Percentiles rank a stretch among this genome's conserved stretches.
Evolutionary conservation across 2,797 vertebrate species (phyloP).

Genomic region (Aeoliscus strigatus): DNA sequence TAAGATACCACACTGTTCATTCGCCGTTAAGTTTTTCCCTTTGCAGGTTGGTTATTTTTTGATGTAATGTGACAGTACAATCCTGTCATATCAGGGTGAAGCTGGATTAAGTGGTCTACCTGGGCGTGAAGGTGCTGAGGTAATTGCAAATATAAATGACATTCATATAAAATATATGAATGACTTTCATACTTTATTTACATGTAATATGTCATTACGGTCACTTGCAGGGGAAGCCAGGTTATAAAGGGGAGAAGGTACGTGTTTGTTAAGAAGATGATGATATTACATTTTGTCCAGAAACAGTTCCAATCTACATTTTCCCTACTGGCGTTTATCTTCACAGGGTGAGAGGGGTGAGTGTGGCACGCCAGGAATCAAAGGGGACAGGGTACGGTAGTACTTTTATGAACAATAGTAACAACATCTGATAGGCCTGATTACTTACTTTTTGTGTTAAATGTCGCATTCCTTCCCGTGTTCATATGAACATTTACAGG

Average conservation of each 20-base stretch:
- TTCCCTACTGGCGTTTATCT: slow-evolving; percentile 9
- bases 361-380: slow-evolving; percentile 87
- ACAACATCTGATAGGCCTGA: too few relatives aligned
- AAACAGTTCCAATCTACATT: background rate
- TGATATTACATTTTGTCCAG: slow-evolving; percentile 1
- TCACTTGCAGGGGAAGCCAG: slow-evolving; percentile 81
- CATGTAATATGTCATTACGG: slow-evolving; percentile 5
- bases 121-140: slow-evolving; percentile 82
- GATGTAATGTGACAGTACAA: slow-evolving; percentile 1
- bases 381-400: slow-evolving; percentile 84
- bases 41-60: background rate
- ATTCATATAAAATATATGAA: background rate
- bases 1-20: slow-evolving; percentile 1
- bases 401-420: too few relatives aligned
- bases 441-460: slow-evolving; percentile 7
- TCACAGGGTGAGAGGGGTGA: slow-evolving; percentile 86
- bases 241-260: slow-evolving; percentile 90
- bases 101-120: slow-evolving; percentile 82
- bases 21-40: background rate
- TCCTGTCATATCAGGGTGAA: slow-evolving; percentile 76
- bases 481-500: slow-evolving; percentile 64
- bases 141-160: slow-evolving; percentile 41
- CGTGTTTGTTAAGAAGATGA: slow-evolving; percentile 2
- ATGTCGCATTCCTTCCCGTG: slow-evolving; percentile 1
- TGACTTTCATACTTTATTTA: slow-evolving; percentile 3